Evolutionary conservation across 2,888 invertebrate genomes (phyloP), one percentile per base, ranked within the genome.

Genomic region (Melitaea athalia): DNA sequence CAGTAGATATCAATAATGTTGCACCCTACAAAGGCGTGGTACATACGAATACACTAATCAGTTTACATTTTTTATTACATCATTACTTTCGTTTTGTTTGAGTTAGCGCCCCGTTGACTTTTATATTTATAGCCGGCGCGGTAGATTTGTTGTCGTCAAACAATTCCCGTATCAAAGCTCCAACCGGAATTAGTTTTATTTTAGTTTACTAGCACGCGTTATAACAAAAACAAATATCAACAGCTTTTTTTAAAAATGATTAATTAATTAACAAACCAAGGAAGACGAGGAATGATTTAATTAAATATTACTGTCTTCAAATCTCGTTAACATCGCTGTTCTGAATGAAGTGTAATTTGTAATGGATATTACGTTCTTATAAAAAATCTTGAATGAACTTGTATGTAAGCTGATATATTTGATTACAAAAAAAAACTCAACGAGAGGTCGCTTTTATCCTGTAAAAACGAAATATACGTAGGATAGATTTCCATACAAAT

Each of bases 61-160:
- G 67, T 70, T 63, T 64, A 59, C 63, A 63, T 67, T 61, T 42
- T 67, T 70, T 67, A 64, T 73, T 68, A 72, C 68, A 67, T 73
- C 70, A 70, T 72, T 66, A 69, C 64, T 60, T 66, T 71, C 71
- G 62, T 70, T 24, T 68, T 67, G 68, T 70, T 69, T 57, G 61
- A 71, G 69, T 63, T 65, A 71, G 66, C 71, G 71, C 63, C 63
- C 61, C 72, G 72, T 61, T 73, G 69, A 71, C 71, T 61, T 59
- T 33, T 70, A 67, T 69, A 74, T 74, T 69, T 72, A 70, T 71
- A 71, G 71, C 43, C 24, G 49, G 49, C 63, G 72, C 68, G 65
- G 61, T 55, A 61, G 61, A 45, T 49, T 49, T 49, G 45, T 55
- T 53, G 61, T 38, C 61, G 55, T 57, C 62, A 45, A 69, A 65